A percentile compares a stretch with the other conserved stretches of the same genome.
phyloP scores from a whole-genome alignment of 2,113 vertebrate genomes.

The Lutjanus erythropterus region DNA sequence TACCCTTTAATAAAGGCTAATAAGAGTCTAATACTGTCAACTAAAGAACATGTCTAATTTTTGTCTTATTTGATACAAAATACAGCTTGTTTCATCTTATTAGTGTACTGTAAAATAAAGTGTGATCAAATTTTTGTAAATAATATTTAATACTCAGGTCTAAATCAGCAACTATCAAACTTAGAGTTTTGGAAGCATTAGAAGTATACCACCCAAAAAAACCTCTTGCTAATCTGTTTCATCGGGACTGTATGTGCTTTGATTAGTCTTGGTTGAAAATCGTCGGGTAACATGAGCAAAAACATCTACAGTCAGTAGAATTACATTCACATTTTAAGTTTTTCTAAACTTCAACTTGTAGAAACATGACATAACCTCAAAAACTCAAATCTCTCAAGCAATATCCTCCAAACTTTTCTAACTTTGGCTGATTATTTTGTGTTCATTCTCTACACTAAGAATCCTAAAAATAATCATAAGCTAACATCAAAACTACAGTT shows the following conservation, averaged over 20 bases:
- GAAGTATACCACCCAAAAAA: background rate
- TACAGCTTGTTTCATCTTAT: no score
- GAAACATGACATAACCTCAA: no score
- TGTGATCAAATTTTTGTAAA: no score
- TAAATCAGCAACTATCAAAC: background rate
- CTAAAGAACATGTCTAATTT: no score
- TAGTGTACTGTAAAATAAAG: no score
- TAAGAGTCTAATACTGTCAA: no score
- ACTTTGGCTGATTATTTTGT: background rate
- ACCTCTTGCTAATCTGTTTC: background rate
- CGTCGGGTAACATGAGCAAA: background rate
- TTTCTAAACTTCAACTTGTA: no score
- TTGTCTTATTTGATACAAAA: no score
- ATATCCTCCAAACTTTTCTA: background rate
- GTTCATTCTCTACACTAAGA: background rate
- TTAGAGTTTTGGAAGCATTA: background rate
- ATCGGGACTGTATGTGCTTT: background rate
- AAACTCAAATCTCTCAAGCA: background rate
- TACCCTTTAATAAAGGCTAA: no score
- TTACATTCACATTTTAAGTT: background rate
- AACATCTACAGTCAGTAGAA: background rate
- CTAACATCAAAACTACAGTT: background rate
- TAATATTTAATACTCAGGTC: background rate
- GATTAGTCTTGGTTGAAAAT: background rate
- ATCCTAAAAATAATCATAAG: background rate